These are phyloP conservation scores for Ciconia maguari DNA, from an alignment of 2,113 vertebrate species.

Conservation along the genomic window DNA sequence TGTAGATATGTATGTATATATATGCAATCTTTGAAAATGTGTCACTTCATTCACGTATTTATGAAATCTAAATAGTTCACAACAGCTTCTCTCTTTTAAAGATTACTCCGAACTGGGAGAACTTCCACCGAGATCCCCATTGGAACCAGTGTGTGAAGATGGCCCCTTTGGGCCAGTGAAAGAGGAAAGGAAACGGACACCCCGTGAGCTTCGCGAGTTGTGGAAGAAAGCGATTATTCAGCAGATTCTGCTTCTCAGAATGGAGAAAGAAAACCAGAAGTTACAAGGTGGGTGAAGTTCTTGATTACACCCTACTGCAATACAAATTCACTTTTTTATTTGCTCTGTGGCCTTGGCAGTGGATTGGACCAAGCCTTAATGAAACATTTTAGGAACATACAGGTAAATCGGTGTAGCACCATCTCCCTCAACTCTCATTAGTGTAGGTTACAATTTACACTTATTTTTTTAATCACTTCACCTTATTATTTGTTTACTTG, in stretches of 20 bases:
- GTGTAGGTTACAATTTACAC: background rate
- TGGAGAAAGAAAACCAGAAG: slow-evolving; percentile 97
- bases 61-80: background rate
- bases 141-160: slow-evolving; percentile 74
- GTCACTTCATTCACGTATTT: background rate
- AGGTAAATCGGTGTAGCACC: background rate
- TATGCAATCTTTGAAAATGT: background rate
- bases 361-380: background rate
- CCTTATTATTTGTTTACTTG: background rate
- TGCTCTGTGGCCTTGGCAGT: background rate
- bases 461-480: background rate
- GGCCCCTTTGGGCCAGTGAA: slow-evolving; percentile 75
- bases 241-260: slow-evolving; percentile 93
- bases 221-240: slow-evolving; percentile 96
- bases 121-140: slow-evolving; percentile 70
- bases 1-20: background rate
- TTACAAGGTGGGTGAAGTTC: slow-evolving; percentile 83
- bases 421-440: background rate
- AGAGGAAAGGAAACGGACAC: slow-evolving; percentile 80
- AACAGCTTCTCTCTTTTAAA: slow-evolving; percentile 51
- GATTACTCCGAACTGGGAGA: slow-evolving; percentile 85
- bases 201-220: slow-evolving; percentile 86
- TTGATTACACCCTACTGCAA: background rate
- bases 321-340: background rate
- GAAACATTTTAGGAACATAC: background rate